A percentile compares a stretch with the other conserved stretches of the same genome.
These are phyloP conservation scores for Colaptes auratus DNA, from an alignment of 2,113 vertebrate species.

Conservation along the genomic window DNA sequence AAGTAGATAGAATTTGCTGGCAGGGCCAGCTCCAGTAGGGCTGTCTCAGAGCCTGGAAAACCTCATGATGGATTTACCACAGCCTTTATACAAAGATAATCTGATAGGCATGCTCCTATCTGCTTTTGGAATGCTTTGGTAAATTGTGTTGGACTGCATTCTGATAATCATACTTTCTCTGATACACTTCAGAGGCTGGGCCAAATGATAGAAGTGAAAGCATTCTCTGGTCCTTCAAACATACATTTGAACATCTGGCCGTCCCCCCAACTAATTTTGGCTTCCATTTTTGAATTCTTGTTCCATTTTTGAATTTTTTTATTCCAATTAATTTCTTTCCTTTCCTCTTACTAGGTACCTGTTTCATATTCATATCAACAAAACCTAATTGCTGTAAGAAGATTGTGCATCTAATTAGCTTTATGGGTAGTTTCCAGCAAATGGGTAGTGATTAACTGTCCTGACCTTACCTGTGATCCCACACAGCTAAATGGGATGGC, in stretches of 20 bases:
- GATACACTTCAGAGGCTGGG: neutral
- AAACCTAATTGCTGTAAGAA: conserved; percentile 16
- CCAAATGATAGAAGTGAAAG: neutral
- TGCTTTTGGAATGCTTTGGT: conserved; percentile 27
- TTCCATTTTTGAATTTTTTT: no score
- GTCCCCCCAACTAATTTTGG: neutral
- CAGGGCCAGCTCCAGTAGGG: neutral
- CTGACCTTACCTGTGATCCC: conserved; percentile 6
- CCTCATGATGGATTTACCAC: conserved; percentile 45
- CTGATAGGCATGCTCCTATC: neutral
- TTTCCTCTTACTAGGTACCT: neutral
- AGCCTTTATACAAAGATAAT: conserved; percentile 41
- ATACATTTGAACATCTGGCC: accelerated
- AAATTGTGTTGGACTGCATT: neutral
- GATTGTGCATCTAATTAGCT: neutral
- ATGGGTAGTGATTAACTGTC: conserved; percentile 7
- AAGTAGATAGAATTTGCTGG: conserved; percentile 36
- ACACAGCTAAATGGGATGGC: neutral
- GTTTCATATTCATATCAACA: neutral
- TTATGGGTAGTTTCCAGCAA: conserved; percentile 20
- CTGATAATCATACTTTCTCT: conserved; percentile 10
- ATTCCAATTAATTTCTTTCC: neutral
- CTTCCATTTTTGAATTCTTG: neutral
- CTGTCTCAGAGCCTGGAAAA: conserved; percentile 7
- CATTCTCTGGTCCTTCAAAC: neutral